phyloP scores from a whole-genome alignment of 1,140 invertebrate species.

The Drosophila saltans region DNA sequence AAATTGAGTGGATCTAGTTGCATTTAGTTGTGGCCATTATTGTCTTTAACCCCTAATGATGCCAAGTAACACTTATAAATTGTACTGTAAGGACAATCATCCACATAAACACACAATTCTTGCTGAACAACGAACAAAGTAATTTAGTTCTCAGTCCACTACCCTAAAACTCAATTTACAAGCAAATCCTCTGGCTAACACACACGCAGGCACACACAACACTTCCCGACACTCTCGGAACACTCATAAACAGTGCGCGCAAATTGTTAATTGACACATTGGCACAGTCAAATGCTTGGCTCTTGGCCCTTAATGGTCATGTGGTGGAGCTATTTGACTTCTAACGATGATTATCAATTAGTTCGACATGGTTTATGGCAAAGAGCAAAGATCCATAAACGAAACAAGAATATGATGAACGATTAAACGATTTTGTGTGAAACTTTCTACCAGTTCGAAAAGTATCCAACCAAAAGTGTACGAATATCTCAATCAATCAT shows the following conservation, averaged over 20 bases:
- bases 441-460: not conserved
- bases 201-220: not conserved
- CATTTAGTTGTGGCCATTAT: slow-evolving; percentile 13
- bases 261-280: slow-evolving; percentile 29
- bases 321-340: not conserved
- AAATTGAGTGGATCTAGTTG: slow-evolving; percentile 26
- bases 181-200: not conserved
- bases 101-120: not conserved
- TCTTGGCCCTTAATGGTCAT: slow-evolving; percentile 14
- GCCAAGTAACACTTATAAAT: no score
- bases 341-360: slow-evolving; percentile 13
- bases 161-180: slow-evolving; percentile 1
- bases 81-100: no score
- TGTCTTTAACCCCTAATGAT: not conserved
- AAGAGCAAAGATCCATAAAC: not conserved
- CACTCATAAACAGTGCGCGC: slow-evolving; percentile 27
- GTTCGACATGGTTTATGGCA: slow-evolving; percentile 5
- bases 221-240: not conserved
- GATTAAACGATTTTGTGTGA: not conserved
- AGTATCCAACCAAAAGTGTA: slow-evolving; percentile 1
- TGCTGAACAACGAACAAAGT: not conserved
- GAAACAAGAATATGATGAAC: not conserved
- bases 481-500: not conserved
- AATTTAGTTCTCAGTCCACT: not conserved
- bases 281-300: slow-evolving; percentile 14